Evolutionary conservation across 2,797 vertebrate species (phyloP).

Genomic region (Amphiprion clarkii): DNA sequence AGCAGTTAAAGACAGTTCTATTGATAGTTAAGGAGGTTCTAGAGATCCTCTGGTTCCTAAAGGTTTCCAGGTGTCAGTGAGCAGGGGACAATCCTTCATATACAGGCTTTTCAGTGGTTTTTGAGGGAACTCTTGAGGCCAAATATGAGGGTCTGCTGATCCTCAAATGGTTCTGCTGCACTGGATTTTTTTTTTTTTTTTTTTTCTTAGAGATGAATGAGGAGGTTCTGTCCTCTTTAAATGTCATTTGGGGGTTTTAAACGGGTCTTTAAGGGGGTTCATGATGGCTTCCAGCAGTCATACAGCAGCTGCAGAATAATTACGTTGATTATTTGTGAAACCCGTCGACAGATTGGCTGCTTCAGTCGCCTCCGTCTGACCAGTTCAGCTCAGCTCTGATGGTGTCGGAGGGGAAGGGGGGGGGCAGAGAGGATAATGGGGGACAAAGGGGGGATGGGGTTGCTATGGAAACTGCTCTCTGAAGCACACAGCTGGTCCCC

Average conservation of each 20-base stretch:
- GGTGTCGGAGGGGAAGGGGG: conserved; percentile 18
- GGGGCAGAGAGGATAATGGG: conserved; percentile 44
- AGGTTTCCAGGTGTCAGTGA: too few relatives aligned
- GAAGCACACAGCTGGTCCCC: conserved; percentile 79
- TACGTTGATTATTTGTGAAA: too few relatives aligned
- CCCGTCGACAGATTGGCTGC: neutral
- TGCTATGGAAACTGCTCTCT: conserved; percentile 84
- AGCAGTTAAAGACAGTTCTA: too few relatives aligned
- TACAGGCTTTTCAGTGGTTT: too few relatives aligned
- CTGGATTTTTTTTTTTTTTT: neutral
- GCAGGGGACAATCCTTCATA: too few relatives aligned
- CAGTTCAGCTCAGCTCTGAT: conserved; percentile 32
- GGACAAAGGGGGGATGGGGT: conserved; percentile 66
- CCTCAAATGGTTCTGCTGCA: neutral
- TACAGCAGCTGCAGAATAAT: too few relatives aligned
- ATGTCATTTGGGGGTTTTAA: too few relatives aligned
- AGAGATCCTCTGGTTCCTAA: too few relatives aligned
- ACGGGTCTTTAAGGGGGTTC: neutral
- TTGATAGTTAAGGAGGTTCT: too few relatives aligned
- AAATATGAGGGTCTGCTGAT: neutral
- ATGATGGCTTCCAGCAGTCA: neutral
- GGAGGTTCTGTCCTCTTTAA: too few relatives aligned
- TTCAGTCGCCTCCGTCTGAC: conserved; percentile 14
- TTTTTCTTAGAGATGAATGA: neutral
- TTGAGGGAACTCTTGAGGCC: too few relatives aligned